Evolutionary conservation across 2,113 vertebrate genomes (phyloP), one percentile per base, ranked within the genome.

Genomic region (Apistogramma diplotaenia): DNA sequence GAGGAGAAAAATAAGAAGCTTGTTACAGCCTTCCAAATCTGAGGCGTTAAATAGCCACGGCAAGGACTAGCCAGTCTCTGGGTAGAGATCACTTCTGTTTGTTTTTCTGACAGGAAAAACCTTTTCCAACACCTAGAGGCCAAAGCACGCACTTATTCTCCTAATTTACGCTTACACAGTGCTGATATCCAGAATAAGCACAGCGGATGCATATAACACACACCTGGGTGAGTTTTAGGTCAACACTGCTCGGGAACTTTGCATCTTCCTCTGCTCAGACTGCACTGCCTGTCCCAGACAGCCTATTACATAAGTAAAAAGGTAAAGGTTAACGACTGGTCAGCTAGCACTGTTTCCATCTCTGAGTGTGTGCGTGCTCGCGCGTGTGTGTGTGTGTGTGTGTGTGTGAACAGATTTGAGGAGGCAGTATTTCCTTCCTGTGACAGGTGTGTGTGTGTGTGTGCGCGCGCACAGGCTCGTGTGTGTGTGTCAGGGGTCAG

Each of bases 401-500:
- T 76, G 60, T 74, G 59, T 55, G 53, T 65, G 56, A 70, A 56
- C 4, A 33, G 23, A 57, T 71, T 58, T 74, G 27, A 78, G 70
- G 43, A 46, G 43, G 65, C 4, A 35, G 18, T 23, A 6, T 57
- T 84, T 89, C 81, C 84, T 85, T 72, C 58, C 51, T 73, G 56
- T 85, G 85, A 83, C 90, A 92, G 84, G 84, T 86, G 81, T 76
- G 85, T 83, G 71, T 74, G 58, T 37, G 27, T 78, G 84, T 88
- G 59, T 61, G 58, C 35, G 58, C n/a, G 57, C 11, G n/a, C n/a
- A n/a, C n/a, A n/a, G n/a, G n/a, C n/a, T n/a, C n/a, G 29, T 7
- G 19, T 13, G 58, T 61, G 31, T 33, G 60, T 40, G 12, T 15
- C 86, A 89, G 60, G 46, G 85, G 85, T 89, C 85, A 85, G 67